phyloP scores from a whole-genome alignment of 92 coral and sea anemone genomes.

The Siderastrea siderea region DNA sequence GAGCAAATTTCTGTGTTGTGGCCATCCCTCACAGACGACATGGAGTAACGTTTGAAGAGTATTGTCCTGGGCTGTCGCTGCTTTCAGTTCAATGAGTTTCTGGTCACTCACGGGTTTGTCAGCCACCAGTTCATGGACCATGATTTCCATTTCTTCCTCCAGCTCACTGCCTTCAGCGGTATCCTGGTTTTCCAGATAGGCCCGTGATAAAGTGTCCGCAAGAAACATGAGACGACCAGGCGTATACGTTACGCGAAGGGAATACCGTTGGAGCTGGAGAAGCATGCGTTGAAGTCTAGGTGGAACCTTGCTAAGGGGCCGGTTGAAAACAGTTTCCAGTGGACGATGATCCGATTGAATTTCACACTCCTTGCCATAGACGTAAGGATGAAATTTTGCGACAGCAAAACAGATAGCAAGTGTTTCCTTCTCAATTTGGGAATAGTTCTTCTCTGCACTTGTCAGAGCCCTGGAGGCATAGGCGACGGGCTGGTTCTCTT shows the following conservation, averaged over 20 bases:
- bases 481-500: conserved; percentile 37
- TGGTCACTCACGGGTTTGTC: not conserved
- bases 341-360: not conserved
- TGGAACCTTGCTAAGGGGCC: not conserved
- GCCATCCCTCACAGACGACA: not conserved
- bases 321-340: not conserved
- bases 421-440: conserved; percentile 28
- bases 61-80: not conserved
- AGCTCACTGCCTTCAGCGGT: not conserved
- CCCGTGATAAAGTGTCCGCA: not conserved
- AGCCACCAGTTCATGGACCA: not conserved
- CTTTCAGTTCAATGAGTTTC: not conserved
- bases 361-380: conserved; percentile 18
- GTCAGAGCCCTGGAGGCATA: conserved; percentile 47
- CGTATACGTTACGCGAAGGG: not conserved
- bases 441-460: not conserved
- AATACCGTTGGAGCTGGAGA: not conserved
- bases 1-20: not conserved
- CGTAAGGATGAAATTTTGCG: not conserved
- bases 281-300: not conserved
- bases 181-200: not conserved
- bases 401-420: conserved; percentile 17
- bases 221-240: not conserved
- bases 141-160: not conserved
- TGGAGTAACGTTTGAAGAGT: not conserved